Evolutionary conservation across 2,888 invertebrate species (phyloP).

Genomic region (Gisinianus flammeolus): DNA sequence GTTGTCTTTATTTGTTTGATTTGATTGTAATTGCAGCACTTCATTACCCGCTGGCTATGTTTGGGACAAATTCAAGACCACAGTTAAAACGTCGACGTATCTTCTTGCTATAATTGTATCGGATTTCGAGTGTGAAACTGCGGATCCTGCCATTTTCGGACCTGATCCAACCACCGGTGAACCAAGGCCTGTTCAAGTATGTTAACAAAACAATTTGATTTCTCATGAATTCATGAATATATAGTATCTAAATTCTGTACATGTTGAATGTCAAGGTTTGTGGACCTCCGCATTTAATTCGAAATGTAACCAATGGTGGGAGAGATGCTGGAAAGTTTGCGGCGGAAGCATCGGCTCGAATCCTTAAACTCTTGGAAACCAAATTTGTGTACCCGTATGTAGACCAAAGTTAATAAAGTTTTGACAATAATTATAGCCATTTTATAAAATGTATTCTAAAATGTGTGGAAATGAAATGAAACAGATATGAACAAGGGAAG

Average conservation of each 20-base stretch:
- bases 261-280: slow-evolving; percentile 32
- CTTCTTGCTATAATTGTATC: slow-evolving; percentile 50
- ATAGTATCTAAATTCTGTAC: background rate
- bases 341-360: slow-evolving; percentile 43
- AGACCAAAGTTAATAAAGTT: too few relatives aligned
- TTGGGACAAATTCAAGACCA: slow-evolving; percentile 43
- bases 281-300: slow-evolving; percentile 42
- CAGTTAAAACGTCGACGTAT: slow-evolving; percentile 49
- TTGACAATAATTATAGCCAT: too few relatives aligned
- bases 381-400: background rate
- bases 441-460: too few relatives aligned
- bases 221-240: background rate
- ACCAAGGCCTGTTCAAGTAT: background rate
- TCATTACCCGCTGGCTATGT: slow-evolving; percentile 43
- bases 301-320: background rate
- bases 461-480: too few relatives aligned
- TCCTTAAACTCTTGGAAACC: slow-evolving; percentile 38
- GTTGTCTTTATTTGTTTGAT: too few relatives aligned
- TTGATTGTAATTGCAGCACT: background rate
- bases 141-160: slow-evolving; percentile 31
- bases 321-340: slow-evolving; percentile 20
- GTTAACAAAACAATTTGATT: background rate
- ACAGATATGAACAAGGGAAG: slow-evolving; percentile 38
- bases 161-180: background rate
- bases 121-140: slow-evolving; percentile 45